These are phyloP conservation scores for Tipula lateralis DNA, from an alignment of 2,888 invertebrate species.

Conservation along the genomic window DNA sequence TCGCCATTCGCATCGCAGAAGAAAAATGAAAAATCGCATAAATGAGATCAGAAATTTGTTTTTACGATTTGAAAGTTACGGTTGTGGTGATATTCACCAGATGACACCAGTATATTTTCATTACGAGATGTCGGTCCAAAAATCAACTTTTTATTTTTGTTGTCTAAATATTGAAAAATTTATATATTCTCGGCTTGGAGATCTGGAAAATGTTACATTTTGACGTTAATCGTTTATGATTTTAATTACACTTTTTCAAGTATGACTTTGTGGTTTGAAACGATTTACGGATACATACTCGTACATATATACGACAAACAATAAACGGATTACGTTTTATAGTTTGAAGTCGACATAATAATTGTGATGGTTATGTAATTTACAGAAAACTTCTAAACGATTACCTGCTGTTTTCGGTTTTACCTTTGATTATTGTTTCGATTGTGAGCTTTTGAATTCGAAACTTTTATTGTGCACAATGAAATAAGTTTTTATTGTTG, in stretches of 20 bases:
- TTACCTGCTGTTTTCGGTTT: no score
- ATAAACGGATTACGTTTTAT: no score
- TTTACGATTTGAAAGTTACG: background rate
- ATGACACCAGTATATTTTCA: background rate
- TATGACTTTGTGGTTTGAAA: no score
- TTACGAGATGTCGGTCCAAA: background rate
- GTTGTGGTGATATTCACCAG: background rate
- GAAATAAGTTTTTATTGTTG: no score
- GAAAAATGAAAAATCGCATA: background rate
- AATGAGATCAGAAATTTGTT: background rate
- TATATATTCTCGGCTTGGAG: background rate
- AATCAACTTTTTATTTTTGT: background rate
- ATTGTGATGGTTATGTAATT: no score
- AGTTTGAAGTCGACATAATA: no score
- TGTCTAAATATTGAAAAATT: background rate
- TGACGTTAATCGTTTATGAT: background rate
- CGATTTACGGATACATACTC: no score
- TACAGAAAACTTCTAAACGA: no score
- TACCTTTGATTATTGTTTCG: no score
- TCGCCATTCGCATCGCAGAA: background rate
- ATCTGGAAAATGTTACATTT: background rate
- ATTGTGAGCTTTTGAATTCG: no score
- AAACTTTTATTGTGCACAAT: no score
- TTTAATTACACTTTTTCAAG: background rate
- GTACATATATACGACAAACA: no score